These are phyloP conservation scores for Austrofundulus limnaeus DNA, from an alignment of 2,113 vertebrate species.

Conservation along the genomic window DNA sequence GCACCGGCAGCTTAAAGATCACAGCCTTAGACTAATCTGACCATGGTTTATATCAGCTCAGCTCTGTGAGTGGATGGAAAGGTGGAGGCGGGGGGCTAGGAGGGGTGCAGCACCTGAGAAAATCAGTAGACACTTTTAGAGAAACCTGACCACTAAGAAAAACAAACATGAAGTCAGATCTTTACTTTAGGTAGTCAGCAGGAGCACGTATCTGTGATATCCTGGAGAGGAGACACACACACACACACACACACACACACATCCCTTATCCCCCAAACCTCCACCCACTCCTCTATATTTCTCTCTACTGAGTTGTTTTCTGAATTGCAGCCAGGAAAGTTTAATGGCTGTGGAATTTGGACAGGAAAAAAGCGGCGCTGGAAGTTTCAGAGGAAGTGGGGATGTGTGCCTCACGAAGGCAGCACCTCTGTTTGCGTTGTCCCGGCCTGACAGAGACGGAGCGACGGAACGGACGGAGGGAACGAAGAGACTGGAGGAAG, in stretches of 20 bases:
- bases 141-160: constrained; percentile 80
- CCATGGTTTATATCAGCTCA: constrained; percentile 64
- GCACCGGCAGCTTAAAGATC: constrained; percentile 53
- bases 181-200: constrained; percentile 80
- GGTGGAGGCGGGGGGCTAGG: constrained; percentile 42
- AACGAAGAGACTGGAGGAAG: constrained; percentile 74
- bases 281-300: constrained; percentile 34
- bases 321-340: constrained; percentile 90
- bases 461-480: constrained; percentile 36
- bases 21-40: constrained; percentile 64
- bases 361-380: constrained; percentile 86
- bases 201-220: constrained; percentile 74
- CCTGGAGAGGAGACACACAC: constrained; percentile 73
- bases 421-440: constrained; percentile 87
- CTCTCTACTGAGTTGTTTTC: constrained; percentile 79
- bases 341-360: constrained; percentile 96
- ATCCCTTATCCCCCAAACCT: background rate
- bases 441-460: constrained; percentile 59
- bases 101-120: constrained; percentile 53
- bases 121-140: constrained; percentile 76
- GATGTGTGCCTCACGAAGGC: constrained; percentile 84
- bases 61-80: constrained; percentile 47
- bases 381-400: constrained; percentile 92
- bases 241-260: too few relatives aligned
- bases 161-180: constrained; percentile 79